Evolutionary conservation across 2,888 invertebrate species (phyloP), one percentile per base, ranked within the genome.

Genomic region (Hypena proboscidalis): DNA sequence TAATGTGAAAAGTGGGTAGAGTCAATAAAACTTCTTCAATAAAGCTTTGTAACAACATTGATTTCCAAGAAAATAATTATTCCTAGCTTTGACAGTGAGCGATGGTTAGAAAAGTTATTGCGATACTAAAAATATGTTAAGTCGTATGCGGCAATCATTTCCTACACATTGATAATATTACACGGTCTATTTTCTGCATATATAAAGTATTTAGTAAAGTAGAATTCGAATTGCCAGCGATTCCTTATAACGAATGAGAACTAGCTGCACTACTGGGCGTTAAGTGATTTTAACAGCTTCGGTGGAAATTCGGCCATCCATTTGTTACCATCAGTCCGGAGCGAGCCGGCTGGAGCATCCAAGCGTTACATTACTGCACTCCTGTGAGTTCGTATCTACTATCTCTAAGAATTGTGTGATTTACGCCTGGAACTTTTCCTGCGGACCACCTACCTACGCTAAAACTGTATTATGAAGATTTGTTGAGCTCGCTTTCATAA

Each of bases 321-420:
- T 81, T 76, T 76, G 64, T 81, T 79, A 80, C 72, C 75, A 82
- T 80, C 77, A 78, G 72, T 63, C 58, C 56, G 62, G 59, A 62
- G 52, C 26, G 14, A 21, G 47, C 38, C 50, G 47, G 57, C 56
- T 60, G 48, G 63, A 50, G 59, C 59, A 62, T 21, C 17, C 27
- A 20, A 63, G 61, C 51, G 73, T 67, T 67, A 67, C 71, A 56
- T 76, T 73, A 82, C 73, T 70, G 70, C 74, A 68, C 80, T 76
- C 79, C 64, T 68, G 80, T 75, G 82, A 76, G 58, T 78, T 70
- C 69, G 64, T 74, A 77, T 77, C 77, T 77, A 70, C 77, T 58
- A 71, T 72, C 69, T 76, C 68, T 58, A 68, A 70, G 70, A 77
- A 70, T 67, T 62, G 41, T 51, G 70, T 78, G 80, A 82, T 82